Conservation (phyloP, 1,140 invertebrate genomes). For the Leguminivora glycinivorella region DNA sequence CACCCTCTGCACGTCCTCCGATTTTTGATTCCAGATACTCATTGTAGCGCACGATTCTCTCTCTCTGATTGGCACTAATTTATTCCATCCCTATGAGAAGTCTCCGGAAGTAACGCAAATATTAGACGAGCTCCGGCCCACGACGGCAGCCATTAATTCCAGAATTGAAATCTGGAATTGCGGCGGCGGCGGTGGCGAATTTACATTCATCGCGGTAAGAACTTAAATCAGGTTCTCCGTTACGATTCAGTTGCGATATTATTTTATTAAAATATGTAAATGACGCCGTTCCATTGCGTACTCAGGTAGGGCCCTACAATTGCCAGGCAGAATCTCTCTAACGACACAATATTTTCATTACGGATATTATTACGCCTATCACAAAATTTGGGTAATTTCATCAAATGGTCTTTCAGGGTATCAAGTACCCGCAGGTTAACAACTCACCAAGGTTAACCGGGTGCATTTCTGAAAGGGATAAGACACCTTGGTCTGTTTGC, state of each 20-base stretch:
- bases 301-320: conserved; percentile 64
- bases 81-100: conserved; percentile 73
- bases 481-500: neutral
- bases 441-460: neutral
- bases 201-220: conserved; percentile 79
- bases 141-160: conserved; percentile 75
- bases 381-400: conserved; percentile 5
- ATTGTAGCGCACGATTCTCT: conserved; percentile 30
- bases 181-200: conserved; percentile 71
- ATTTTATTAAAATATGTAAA: conserved; percentile 80
- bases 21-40: conserved; percentile 16
- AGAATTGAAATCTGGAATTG: conserved; percentile 79
- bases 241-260: conserved; percentile 79
- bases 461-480: neutral
- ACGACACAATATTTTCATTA: conserved; percentile 73
- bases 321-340: conserved; percentile 65
- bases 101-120: conserved; percentile 76
- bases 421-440: neutral
- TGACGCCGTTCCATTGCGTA: conserved; percentile 66
- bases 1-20: conserved; percentile 9
- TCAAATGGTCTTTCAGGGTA: neutral
- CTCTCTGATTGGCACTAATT: conserved; percentile 62
- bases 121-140: conserved; percentile 71
- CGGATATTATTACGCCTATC: conserved; percentile 48
- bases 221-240: conserved; percentile 79